Percentiles rank a stretch among this genome's conserved stretches.
Conservation (phyloP, 2,797 vertebrate species). For the Scomberomorus guttatus region DNA sequence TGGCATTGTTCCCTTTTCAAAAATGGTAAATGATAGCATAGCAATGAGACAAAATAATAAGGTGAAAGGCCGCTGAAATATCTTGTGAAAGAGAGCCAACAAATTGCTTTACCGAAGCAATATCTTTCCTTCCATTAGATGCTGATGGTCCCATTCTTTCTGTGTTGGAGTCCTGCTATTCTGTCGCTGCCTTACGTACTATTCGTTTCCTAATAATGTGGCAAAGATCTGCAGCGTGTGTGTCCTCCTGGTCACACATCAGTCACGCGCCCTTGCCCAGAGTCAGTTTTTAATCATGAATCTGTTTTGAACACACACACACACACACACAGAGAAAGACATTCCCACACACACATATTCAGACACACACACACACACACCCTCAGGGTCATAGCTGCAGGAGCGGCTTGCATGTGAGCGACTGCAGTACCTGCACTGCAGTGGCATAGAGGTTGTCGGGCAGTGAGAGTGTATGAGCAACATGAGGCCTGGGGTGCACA, state of each 20-base stretch:
- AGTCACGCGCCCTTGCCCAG: conserved; percentile 11
- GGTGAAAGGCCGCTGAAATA: too few relatives aligned
- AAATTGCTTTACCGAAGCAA: too few relatives aligned
- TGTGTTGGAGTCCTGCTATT: background rate
- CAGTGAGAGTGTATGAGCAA: conserved; percentile 6
- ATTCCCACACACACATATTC: background rate
- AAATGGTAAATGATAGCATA: too few relatives aligned
- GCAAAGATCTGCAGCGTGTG: background rate
- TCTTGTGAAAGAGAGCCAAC: too few relatives aligned
- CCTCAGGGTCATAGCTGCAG: background rate
- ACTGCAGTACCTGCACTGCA: conserved; percentile 39
- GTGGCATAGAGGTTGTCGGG: conserved; percentile 19
- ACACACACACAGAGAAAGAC: background rate
- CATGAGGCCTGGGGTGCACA: conserved; percentile 5
- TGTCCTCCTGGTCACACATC: background rate
- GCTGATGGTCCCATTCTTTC: too few relatives aligned
- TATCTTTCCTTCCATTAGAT: too few relatives aligned
- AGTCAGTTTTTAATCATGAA: background rate
- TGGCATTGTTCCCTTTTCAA: too few relatives aligned
- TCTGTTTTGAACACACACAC: background rate
- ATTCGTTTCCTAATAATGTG: conserved; percentile 9
- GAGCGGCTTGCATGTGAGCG: background rate
- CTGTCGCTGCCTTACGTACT: background rate
- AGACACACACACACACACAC: conserved; percentile 8
- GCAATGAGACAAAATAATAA: too few relatives aligned